Evolutionary conservation across 2,113 vertebrate species (phyloP).

Genomic region (Irena cyanogastra): DNA sequence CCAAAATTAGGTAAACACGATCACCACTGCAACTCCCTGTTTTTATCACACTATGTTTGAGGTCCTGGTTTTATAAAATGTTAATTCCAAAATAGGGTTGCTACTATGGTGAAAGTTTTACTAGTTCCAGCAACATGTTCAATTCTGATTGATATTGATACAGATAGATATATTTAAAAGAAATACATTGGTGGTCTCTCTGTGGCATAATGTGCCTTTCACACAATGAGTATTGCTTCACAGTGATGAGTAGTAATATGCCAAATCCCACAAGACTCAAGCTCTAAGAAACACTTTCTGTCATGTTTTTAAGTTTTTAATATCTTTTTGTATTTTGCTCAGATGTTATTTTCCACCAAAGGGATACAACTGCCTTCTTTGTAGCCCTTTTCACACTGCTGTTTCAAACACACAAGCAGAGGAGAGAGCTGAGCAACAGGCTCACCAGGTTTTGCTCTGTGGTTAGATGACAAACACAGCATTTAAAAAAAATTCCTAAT

Average conservation of each 20-base stretch:
- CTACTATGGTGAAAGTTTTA: background rate
- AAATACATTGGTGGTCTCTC: background rate
- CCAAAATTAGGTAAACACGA: background rate
- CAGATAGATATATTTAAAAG: fast-evolving
- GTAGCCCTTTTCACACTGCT: background rate
- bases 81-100: background rate
- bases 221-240: background rate
- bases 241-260: background rate
- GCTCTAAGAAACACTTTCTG: background rate
- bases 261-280: background rate
- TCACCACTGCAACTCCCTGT: background rate
- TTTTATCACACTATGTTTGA: background rate
- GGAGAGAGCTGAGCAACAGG: background rate
- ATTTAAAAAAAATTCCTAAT: background rate
- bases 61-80: background rate
- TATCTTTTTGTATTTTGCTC: background rate
- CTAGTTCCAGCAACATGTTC: background rate
- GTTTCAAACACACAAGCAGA: background rate
- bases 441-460: background rate
- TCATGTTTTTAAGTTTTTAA: background rate
- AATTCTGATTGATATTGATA: background rate
- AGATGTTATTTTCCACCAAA: background rate
- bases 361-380: background rate
- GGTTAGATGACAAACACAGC: background rate
- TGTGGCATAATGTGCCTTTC: background rate